These are phyloP conservation scores for Nibea coibor DNA, from an alignment of 2,113 vertebrate genomes.

Conservation along the genomic window DNA sequence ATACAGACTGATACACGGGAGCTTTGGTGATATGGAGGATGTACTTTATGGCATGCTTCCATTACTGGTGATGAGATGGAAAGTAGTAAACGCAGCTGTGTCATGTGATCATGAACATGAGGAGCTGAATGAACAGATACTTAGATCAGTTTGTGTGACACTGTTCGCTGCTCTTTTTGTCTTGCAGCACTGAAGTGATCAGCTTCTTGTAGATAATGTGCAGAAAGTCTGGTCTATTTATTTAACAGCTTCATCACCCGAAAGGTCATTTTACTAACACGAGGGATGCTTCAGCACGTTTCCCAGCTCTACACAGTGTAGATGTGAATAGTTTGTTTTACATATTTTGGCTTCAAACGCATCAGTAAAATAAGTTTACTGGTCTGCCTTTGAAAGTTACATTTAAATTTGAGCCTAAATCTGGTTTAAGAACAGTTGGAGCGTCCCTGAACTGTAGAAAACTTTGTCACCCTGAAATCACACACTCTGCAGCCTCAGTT, in stretches of 20 bases:
- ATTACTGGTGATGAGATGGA: background rate
- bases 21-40: background rate
- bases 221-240: background rate
- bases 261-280: background rate
- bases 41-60: background rate
- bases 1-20: background rate
- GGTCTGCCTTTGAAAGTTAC: background rate
- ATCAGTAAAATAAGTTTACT: background rate
- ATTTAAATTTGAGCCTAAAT: background rate
- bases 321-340: background rate
- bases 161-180: slow-evolving; percentile 4
- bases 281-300: background rate
- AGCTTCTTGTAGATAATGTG: background rate
- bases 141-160: background rate
- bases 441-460: background rate
- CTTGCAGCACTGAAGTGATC: background rate
- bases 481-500: too few species aligned
- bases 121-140: background rate
- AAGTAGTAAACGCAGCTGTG: background rate
- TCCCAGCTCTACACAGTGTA: background rate
- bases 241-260: background rate
- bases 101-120: background rate
- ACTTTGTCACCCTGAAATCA: slow-evolving; percentile 3
- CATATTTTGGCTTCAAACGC: background rate
- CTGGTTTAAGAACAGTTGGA: background rate